Percentiles rank a stretch among this genome's conserved stretches.
Evolutionary conservation across 2,888 invertebrate species (phyloP).

Genomic region (Plagodis dolabraria): DNA sequence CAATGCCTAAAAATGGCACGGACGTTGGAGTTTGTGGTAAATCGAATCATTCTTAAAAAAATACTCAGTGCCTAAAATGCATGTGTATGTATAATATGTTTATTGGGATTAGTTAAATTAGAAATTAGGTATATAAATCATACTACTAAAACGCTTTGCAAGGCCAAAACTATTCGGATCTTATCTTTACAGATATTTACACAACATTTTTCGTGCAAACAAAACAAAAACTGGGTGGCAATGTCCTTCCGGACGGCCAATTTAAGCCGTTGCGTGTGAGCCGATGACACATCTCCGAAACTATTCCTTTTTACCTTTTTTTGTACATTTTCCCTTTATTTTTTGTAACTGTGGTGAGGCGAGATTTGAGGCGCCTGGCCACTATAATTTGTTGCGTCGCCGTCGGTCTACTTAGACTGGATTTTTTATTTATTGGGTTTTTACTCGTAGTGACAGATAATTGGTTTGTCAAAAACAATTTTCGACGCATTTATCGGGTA

Average conservation of each 20-base stretch:
- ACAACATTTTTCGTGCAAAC: constrained; percentile 14
- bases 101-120: not conserved
- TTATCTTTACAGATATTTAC: constrained; percentile 13
- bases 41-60: too few species aligned
- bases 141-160: not conserved
- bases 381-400: constrained; percentile 69
- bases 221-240: constrained; percentile 46
- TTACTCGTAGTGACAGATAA: constrained; percentile 53
- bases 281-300: constrained; percentile 69
- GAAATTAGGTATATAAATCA: not conserved
- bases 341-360: constrained; percentile 49
- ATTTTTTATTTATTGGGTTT: constrained; percentile 48
- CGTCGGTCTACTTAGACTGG: constrained; percentile 46
- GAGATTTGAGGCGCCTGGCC: constrained; percentile 67
- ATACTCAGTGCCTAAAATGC: too few species aligned
- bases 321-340: constrained; percentile 11
- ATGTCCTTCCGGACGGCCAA: constrained; percentile 47
- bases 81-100: too few species aligned
- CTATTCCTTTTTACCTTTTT: constrained; percentile 53
- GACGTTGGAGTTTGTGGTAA: too few species aligned
- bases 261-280: constrained; percentile 60
- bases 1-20: too few species aligned
- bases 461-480: constrained; percentile 49
- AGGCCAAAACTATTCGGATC: not conserved
- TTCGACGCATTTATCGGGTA: constrained; percentile 42